Evolutionary conservation across 2,888 invertebrate species (phyloP), one percentile per base, ranked within the genome.

Genomic region (Mesorhabditis spiculigera): DNA sequence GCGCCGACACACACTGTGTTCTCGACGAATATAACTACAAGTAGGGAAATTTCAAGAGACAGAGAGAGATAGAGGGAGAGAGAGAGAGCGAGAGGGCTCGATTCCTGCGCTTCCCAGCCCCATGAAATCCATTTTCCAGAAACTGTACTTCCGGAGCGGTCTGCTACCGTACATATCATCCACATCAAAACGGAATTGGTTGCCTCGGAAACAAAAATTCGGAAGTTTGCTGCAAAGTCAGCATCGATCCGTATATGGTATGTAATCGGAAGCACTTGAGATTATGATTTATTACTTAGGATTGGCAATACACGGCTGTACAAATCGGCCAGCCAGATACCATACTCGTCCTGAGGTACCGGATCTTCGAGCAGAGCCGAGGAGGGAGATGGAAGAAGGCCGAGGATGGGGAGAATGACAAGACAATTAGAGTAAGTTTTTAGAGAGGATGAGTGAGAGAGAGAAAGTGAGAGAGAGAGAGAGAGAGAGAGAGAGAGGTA

Each of bases 161-260:
- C n/a, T 82, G 82, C 70, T 82, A 82, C 68, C 74, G 79, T 6
- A 83, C 82, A 6, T 78, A 78, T 66, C 71, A 73, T n/a, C 71
- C 81, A 4, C 66, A 70, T 43, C 81, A 82, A 69, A 71, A 80
- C 44, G 75, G 72, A 45, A 43, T 63, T 4, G 82, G 82, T 1
- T 82, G 82, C 63, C 61, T 73, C 16, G 66, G 75, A 4, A 73
- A 75, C 3, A 69, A 71, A 5, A 71, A 78, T 64, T 72, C 81
- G 5, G 77, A 78, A 44, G 68, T 78, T 13, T 83, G 83, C 70
- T 83, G 83, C 62, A 68, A 81, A 65, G 66, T 83, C n/a, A 68
- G 69, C 41, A 73, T 85, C 42, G 73, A 74, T 5, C 84, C 83
- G 4, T 82, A 75, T 74, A 72, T 75, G 63, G 63, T 63, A 16